phyloP scores from a whole-genome alignment of 1,140 invertebrate genomes.

The Drosophila azteca region DNA sequence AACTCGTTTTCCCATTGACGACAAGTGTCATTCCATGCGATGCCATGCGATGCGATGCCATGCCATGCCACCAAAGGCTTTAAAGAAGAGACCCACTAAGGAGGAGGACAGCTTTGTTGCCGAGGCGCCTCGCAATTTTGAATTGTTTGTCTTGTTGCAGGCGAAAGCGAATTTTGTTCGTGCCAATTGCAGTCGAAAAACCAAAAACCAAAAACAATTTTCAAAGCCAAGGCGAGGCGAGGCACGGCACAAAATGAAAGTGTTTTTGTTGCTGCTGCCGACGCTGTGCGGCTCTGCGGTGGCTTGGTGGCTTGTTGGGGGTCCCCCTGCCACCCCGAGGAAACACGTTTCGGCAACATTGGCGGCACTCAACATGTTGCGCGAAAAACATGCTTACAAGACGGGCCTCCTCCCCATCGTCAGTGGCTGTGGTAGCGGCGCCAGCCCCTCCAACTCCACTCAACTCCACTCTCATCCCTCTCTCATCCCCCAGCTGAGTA shows the following conservation, averaged over 20 bases:
- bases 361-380: conserved; percentile 47
- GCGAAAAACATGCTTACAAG: conserved; percentile 49
- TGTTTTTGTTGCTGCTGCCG: conserved; percentile 40
- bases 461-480: too few species aligned
- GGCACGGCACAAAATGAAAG: conserved; percentile 47
- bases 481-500: conserved; percentile 29
- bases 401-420: neutral
- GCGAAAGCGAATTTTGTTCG: conserved; percentile 62
- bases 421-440: too few species aligned
- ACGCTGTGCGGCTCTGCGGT: neutral
- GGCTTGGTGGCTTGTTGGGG: too few species aligned
- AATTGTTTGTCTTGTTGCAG: conserved; percentile 37
- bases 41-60: too few species aligned
- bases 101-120: too few species aligned
- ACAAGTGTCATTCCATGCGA: conserved; percentile 53
- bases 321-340: neutral
- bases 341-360: conserved; percentile 35
- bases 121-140: conserved; percentile 6
- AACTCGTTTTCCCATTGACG: conserved; percentile 56
- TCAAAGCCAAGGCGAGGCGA: conserved; percentile 49
- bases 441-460: too few species aligned
- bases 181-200: conserved; percentile 60
- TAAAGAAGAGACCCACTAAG: conserved; percentile 1
- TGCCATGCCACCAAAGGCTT: too few species aligned
- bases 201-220: conserved; percentile 2